These are phyloP conservation scores for Palythoa caribaeorum DNA, from an alignment of 92 coral and sea anemone species.

Conservation along the genomic window DNA sequence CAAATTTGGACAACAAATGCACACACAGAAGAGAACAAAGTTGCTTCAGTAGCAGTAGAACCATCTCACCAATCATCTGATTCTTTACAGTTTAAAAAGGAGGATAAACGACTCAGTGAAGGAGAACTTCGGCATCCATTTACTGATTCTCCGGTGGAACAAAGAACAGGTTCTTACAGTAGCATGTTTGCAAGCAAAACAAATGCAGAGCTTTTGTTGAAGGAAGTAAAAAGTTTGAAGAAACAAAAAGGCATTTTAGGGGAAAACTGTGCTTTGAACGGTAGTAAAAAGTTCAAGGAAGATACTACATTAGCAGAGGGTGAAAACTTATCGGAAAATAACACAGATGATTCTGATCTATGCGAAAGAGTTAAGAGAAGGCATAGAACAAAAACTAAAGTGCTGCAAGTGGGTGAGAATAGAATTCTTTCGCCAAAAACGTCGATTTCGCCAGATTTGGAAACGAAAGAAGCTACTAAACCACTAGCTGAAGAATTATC, in stretches of 20 bases:
- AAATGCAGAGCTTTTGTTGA: not conserved
- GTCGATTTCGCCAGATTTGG: not conserved
- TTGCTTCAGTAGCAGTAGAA: not conserved
- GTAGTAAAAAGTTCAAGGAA: not conserved
- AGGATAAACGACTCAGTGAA: not conserved
- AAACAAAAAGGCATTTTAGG: not conserved
- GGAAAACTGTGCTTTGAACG: not conserved
- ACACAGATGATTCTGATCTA: slow-evolving; percentile 44
- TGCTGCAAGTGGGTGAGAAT: not conserved
- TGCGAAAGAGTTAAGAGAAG: slow-evolving; percentile 63
- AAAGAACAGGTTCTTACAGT: not conserved
- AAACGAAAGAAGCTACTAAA: slow-evolving; percentile 28
- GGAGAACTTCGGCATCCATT: not conserved
- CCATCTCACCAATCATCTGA: not conserved
- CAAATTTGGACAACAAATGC: not conserved
- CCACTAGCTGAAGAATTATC: not conserved
- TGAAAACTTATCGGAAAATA: not conserved
- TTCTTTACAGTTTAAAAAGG: not conserved
- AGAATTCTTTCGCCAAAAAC: slow-evolving; percentile 9
- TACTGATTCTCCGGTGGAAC: not conserved
- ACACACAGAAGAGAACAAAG: not conserved
- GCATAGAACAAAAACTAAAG: slow-evolving; percentile 33
- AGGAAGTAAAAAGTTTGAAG: not conserved
- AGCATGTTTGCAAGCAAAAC: not conserved
- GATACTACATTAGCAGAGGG: not conserved